Evolutionary conservation across 2,113 vertebrate genomes (phyloP).

Genomic region (Dendropsophus ebraccatus): DNA sequence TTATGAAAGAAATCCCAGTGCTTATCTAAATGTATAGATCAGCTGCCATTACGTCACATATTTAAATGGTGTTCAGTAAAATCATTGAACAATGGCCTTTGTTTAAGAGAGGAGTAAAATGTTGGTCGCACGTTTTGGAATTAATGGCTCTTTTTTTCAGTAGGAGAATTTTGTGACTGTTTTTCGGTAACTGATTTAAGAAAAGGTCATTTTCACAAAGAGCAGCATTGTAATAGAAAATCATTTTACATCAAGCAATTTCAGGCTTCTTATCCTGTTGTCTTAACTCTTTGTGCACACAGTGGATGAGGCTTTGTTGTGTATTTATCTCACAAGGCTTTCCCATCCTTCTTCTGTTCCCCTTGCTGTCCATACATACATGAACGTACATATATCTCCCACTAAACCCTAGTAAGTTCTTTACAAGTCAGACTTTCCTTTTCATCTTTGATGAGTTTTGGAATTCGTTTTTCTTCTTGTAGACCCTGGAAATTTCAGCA

Average conservation of each 20-base stretch:
- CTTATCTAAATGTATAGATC: slow-evolving; percentile 36
- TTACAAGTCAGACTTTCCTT: too few species aligned
- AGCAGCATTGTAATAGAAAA: slow-evolving; percentile 43
- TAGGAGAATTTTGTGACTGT: slow-evolving; percentile 48
- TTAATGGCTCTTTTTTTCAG: slow-evolving; percentile 17
- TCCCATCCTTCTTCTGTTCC: background rate
- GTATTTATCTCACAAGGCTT: background rate
- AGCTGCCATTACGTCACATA: background rate
- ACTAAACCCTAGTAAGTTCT: too few species aligned
- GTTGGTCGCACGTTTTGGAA: slow-evolving; percentile 27
- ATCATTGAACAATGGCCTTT: slow-evolving; percentile 22
- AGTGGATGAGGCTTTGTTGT: background rate
- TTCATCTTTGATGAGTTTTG: too few species aligned
- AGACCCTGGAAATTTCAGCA: too few species aligned
- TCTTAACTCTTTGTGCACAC: slow-evolving; percentile 23
- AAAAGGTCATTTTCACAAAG: slow-evolving; percentile 50
- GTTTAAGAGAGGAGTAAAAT: slow-evolving; percentile 17
- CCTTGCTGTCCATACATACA: too few species aligned
- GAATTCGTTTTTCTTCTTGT: too few species aligned
- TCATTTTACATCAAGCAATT: slow-evolving; percentile 44
- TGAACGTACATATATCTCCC: too few species aligned
- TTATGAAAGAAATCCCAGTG: slow-evolving; percentile 10
- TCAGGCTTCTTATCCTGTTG: slow-evolving; percentile 26
- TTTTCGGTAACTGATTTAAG: slow-evolving; percentile 49
- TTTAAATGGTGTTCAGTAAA: background rate